phyloP scores from a whole-genome alignment of 1,140 invertebrate species.

The Euglossa dilemma region DNA sequence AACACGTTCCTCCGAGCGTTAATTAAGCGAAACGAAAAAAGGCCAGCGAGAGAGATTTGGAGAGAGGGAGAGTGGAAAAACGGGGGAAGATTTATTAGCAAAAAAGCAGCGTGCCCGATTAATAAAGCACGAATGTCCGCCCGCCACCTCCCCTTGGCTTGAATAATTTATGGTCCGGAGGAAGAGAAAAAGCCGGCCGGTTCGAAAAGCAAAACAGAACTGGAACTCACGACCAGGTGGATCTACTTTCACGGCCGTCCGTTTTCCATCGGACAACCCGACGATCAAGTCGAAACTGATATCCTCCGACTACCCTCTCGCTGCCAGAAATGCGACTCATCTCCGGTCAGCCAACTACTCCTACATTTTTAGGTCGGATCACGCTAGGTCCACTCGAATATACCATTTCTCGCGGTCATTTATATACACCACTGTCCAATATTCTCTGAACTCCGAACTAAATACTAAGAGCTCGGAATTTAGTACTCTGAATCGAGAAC shows the following conservation, averaged over 20 bases:
- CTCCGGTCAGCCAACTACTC: too few species aligned
- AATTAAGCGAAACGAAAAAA: conserved; percentile 11
- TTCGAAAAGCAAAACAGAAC: neutral
- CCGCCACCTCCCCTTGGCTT: neutral
- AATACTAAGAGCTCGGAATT: too few species aligned
- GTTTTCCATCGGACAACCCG: neutral
- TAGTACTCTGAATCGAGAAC: too few species aligned
- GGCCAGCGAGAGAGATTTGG: neutral
- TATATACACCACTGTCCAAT: too few species aligned
- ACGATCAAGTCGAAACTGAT: neutral
- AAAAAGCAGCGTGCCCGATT: conserved; percentile 5
- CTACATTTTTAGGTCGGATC: too few species aligned
- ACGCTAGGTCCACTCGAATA: too few species aligned
- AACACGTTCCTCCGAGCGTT: neutral
- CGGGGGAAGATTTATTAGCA: conserved; percentile 17
- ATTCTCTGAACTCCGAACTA: too few species aligned
- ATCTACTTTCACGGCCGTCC: conserved; percentile 6
- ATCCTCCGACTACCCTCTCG: neutral
- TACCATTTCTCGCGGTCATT: too few species aligned
- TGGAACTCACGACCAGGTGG: neutral
- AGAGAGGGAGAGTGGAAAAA: neutral
- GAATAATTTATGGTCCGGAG: conserved; percentile 20
- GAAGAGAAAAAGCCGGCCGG: neutral
- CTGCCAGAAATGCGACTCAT: too few species aligned
- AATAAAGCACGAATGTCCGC: conserved; percentile 28